These are phyloP conservation scores for Bruchidius siliquastri DNA, from an alignment of 2,888 invertebrate genomes.

Conservation along the genomic window DNA sequence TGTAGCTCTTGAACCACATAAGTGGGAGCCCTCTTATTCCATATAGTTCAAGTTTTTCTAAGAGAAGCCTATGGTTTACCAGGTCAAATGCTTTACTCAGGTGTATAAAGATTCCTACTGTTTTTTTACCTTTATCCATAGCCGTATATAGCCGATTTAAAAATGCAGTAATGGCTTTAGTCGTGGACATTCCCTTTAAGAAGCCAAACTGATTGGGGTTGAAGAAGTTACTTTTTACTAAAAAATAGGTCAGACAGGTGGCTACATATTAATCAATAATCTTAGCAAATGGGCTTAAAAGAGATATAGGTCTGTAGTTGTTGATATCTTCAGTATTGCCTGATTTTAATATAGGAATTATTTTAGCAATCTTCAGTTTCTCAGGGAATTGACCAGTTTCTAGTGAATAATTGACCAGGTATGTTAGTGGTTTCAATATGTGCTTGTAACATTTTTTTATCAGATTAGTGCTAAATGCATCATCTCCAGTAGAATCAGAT, in stretches of 20 bases:
- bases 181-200: background rate
- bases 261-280: background rate
- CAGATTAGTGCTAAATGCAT: no score
- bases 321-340: background rate
- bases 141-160: background rate
- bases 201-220: background rate
- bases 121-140: background rate
- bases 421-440: no score
- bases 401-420: no score
- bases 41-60: conserved; percentile 2
- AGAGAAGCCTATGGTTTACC: background rate
- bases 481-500: background rate
- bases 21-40: background rate
- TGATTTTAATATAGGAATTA: background rate
- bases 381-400: background rate
- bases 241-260: background rate
- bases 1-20: conserved; percentile 1
- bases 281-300: background rate
- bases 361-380: background rate
- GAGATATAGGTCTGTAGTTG: background rate
- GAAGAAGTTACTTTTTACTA: background rate
- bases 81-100: background rate
- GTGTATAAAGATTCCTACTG: background rate
- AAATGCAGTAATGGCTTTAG: background rate
- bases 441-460: no score